phyloP scores from a whole-genome alignment of 1,140 invertebrate species.

The Gryllus bimaculatus region DNA sequence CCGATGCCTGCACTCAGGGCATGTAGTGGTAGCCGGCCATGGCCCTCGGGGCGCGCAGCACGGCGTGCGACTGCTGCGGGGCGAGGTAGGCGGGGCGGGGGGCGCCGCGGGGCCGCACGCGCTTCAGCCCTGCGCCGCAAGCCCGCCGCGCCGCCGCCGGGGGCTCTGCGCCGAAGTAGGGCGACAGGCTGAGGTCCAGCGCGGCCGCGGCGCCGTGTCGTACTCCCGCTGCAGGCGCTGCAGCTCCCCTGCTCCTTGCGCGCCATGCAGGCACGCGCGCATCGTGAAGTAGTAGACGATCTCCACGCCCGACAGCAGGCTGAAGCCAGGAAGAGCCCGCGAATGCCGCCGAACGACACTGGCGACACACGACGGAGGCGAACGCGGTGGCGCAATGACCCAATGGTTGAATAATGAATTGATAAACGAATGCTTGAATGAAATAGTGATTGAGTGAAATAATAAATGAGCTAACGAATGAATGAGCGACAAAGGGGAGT shows the following conservation, averaged over 20 bases:
- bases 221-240: neutral
- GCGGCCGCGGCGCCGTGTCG: neutral
- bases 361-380: no score
- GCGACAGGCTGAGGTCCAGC: slow-evolving; percentile 16
- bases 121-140: no score
- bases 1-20: neutral
- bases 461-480: no score
- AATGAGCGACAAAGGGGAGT: no score
- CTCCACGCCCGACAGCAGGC: slow-evolving; percentile 59
- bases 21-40: neutral
- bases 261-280: slow-evolving; percentile 45
- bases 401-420: no score
- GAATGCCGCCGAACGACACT: slow-evolving; percentile 64
- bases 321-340: slow-evolving; percentile 64
- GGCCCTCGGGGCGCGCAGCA: neutral
- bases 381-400: no score
- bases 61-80: neutral
- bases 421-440: no score
- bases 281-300: slow-evolving; percentile 62
- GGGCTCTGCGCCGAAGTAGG: neutral
- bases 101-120: no score
- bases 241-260: neutral
- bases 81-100: neutral
- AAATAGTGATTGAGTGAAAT: no score
- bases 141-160: no score